Conservation (phyloP, 2,888 invertebrate genomes). For the Drosophila atroscutellata region DNA sequence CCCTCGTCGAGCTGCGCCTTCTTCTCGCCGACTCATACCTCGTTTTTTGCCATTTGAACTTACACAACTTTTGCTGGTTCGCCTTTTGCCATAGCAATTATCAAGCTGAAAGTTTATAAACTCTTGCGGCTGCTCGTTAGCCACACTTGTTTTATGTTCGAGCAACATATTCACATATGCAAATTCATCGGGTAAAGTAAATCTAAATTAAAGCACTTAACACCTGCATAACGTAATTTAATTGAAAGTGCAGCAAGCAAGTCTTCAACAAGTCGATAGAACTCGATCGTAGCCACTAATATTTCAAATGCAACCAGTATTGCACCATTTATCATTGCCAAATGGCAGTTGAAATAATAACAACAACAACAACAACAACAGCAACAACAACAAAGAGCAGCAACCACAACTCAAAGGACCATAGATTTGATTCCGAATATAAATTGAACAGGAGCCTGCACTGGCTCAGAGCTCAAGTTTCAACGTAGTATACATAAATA, state of each 20-base stretch:
- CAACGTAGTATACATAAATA: constrained; percentile 65
- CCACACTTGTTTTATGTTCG: constrained; percentile 58
- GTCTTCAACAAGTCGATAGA: constrained; percentile 38
- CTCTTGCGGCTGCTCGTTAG: constrained; percentile 63
- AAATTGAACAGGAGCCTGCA: constrained; percentile 20
- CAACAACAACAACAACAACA: constrained; percentile 11
- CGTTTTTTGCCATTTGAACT: constrained; percentile 47
- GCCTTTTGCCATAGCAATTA: constrained; percentile 63
- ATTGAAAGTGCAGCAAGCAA: constrained; percentile 56
- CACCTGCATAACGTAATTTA: constrained; percentile 64
- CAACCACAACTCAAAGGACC: constrained; percentile 17
- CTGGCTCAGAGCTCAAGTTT: constrained; percentile 41
- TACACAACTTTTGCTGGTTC: constrained; percentile 55
- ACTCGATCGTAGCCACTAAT: constrained; percentile 10
- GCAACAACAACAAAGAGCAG: constrained; percentile 2
- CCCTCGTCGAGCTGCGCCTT: constrained; percentile 1
- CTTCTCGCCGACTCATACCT: neutral
- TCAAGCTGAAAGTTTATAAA: constrained; percentile 53
- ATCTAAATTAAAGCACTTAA: constrained; percentile 69
- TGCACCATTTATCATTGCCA: constrained; percentile 59
- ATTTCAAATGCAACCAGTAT: constrained; percentile 1
- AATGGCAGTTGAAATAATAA: constrained; percentile 29
- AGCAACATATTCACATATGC: constrained; percentile 38
- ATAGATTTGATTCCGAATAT: constrained; percentile 60
- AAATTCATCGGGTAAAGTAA: constrained; percentile 60